Base-by-base conservation (phyloP, 2,797 vertebrate species). In the Aldrovandia affinis region DNA sequence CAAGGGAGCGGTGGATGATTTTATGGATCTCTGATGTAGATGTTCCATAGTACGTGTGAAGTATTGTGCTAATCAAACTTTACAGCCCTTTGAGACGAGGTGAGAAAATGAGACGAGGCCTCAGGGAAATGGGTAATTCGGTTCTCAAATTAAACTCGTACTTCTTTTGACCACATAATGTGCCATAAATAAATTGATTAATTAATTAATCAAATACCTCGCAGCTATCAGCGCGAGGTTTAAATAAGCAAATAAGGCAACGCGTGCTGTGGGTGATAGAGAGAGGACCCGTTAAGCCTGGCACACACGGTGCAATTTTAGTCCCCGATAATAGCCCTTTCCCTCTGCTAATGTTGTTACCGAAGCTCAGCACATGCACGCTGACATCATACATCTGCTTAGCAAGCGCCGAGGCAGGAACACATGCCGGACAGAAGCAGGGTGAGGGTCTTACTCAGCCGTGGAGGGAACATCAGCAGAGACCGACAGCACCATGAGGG, bases 81-180 rank as follows among this genome's bases (percentile, higher is more conserved):
- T 90, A 92, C 91, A 91, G 88, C 92, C 84, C 92, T 88, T 93
- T 91, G 90, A 91, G 91, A n/a, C n/a, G n/a, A n/a, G n/a, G n/a
- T n/a, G n/a, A n/a, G 90, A 94, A 88, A 90, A 90, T 87, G 88
- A 94, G 93, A 95, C 91, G 91, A 93, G 93, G 93, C 94, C 91
- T 90, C 90, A 78, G 94, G 94, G 95, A 95, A 94, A 94, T 92
- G 89, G 92, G 90, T 89, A 86, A 90, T 89, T 89, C 83, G 61
- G 78, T 81, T 89, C 90, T 91, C 90, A 95, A 94, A 96, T 95
- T 94, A 95, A 96, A 96, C 89, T 89, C 91, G 94, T 95, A 93
- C 92, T 93, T 96, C 94, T 95, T 83, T 78, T 80, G 78, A 80
- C 75, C 75, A 39, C 77, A 50, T 85, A 90, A 92, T 88, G 86